These are phyloP conservation scores for Macropodus opercularis DNA, from an alignment of 2,797 vertebrate genomes.

Conservation along the genomic window DNA sequence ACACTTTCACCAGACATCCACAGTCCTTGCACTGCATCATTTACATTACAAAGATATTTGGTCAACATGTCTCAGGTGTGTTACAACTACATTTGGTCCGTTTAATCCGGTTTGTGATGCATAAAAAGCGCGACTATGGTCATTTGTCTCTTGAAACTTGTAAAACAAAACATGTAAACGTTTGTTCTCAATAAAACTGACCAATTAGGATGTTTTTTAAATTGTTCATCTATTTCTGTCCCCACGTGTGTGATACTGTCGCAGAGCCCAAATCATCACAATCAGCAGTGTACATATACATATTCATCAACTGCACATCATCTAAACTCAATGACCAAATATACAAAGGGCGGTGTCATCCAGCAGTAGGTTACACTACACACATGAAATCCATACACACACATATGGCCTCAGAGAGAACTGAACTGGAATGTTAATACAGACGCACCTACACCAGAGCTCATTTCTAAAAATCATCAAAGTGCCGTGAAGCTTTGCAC, in stretches of 20 bases:
- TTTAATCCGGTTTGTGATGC: too few relatives aligned
- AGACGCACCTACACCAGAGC: conserved; percentile 6
- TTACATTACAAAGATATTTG: too few relatives aligned
- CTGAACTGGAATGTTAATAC: background rate
- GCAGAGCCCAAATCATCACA: conserved; percentile 1
- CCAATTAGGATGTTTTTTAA: background rate
- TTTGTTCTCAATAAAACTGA: background rate
- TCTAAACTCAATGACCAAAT: background rate
- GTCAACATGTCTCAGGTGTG: too few relatives aligned
- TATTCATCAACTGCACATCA: conserved; percentile 12
- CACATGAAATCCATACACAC: background rate
- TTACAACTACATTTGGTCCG: too few relatives aligned
- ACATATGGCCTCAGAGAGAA: conserved; percentile 1
- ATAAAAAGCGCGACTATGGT: too few relatives aligned
- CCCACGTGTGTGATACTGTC: background rate
- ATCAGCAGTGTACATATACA: conserved; percentile 36
- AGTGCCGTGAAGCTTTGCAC: conserved; percentile 34
- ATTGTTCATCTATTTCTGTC: too few relatives aligned
- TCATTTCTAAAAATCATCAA: conserved; percentile 23
- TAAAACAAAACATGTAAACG: background rate
- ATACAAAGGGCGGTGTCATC: conserved; percentile 6
- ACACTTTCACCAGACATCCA: too few relatives aligned
- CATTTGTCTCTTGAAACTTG: conserved; percentile 5
- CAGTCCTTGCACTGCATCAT: too few relatives aligned
- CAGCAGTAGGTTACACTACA: background rate